Evolutionary conservation across 2,797 vertebrate genomes (phyloP).

Genomic region (Thripadectes ignobilis): DNA sequence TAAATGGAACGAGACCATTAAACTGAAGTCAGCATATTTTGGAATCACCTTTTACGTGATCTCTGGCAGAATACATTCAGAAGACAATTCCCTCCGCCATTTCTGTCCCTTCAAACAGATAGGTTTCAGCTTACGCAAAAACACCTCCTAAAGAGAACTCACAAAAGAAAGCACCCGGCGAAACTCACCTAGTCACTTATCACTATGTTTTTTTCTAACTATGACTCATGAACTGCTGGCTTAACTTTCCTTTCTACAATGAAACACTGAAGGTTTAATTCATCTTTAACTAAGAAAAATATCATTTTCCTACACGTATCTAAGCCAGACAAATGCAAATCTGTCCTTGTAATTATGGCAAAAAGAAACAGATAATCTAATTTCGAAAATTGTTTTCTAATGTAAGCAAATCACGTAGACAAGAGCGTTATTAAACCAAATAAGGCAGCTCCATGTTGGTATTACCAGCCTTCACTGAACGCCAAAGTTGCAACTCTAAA

Average conservation of each 20-base stretch:
- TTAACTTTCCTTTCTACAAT: not conserved
- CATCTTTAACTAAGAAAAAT: not conserved
- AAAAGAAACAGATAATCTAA: not conserved
- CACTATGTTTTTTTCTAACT: not conserved
- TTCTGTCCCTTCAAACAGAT: not conserved
- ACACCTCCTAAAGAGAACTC: not conserved
- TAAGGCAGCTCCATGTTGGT: not conserved
- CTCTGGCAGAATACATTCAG: not conserved
- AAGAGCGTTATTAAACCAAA: not conserved
- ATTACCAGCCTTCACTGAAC: not conserved
- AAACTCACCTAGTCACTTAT: not conserved
- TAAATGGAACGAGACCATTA: not conserved
- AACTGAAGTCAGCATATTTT: not conserved
- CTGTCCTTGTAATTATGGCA: not conserved
- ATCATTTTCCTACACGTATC: not conserved
- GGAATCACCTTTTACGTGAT: not conserved
- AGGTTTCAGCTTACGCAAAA: not conserved
- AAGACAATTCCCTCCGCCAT: not conserved
- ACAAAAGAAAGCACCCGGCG: not conserved
- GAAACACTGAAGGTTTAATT: not conserved
- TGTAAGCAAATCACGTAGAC: not conserved
- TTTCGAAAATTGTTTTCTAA: not conserved
- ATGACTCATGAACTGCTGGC: not conserved
- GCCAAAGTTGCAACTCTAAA: fast-evolving
- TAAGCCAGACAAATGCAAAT: not conserved